These are phyloP conservation scores for Crotalus tigris DNA, from an alignment of 2,113 vertebrate species.

Conservation along the genomic window DNA sequence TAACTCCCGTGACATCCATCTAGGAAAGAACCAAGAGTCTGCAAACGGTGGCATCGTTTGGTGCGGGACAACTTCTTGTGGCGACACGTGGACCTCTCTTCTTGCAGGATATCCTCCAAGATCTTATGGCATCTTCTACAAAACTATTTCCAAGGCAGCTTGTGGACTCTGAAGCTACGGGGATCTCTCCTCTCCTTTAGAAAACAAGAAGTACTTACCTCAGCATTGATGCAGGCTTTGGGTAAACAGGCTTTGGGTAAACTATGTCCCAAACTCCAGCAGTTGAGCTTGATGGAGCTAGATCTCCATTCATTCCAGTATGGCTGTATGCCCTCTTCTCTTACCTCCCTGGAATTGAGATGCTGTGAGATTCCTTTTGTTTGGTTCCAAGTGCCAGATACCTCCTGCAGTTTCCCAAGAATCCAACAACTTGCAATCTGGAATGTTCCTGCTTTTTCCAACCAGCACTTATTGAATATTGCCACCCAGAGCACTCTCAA, in stretches of 20 bases:
- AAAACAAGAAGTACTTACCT: constrained; percentile 60
- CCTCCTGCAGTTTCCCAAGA: constrained; percentile 28
- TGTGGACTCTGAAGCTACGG: constrained; percentile 56
- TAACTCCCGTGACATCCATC: neutral
- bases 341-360: constrained; percentile 61
- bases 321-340: constrained; percentile 58
- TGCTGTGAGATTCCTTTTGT: constrained; percentile 65
- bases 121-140: constrained; percentile 68
- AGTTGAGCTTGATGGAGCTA: constrained; percentile 50
- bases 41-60: constrained; percentile 66
- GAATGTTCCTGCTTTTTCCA: constrained; percentile 62
- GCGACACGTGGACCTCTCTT: constrained; percentile 65
- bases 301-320: constrained; percentile 66
- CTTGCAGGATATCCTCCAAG: constrained; percentile 62
- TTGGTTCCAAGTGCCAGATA: constrained; percentile 59
- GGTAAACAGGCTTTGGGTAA: constrained; percentile 50
- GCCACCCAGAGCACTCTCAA: constrained; percentile 50
- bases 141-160: constrained; percentile 43
- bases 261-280: constrained; percentile 55
- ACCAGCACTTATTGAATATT: constrained; percentile 59
- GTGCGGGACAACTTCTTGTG: constrained; percentile 66
- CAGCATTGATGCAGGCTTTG: constrained; percentile 54
- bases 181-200: constrained; percentile 46
- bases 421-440: constrained; percentile 57
- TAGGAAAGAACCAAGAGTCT: constrained; percentile 50